Conservation (phyloP, 2,113 vertebrate species). For the Bambusicola thoracicus region DNA sequence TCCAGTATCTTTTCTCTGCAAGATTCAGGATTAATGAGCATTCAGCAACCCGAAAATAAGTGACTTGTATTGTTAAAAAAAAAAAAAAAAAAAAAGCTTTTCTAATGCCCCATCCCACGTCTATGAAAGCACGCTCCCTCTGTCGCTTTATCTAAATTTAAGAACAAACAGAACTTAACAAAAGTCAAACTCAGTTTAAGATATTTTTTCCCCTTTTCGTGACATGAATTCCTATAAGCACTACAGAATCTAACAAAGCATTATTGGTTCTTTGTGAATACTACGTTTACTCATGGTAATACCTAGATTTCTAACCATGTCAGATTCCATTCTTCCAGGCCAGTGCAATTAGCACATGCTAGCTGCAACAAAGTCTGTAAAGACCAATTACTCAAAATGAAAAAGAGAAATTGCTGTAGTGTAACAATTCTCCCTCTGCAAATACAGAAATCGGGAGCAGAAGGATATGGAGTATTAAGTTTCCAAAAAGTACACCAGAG, state of each 20-base stretch:
- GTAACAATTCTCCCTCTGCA: neutral
- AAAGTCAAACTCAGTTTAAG: neutral
- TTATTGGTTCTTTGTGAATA: neutral
- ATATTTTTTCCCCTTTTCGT: neutral
- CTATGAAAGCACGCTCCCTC: neutral
- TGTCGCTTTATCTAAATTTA: neutral
- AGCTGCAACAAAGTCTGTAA: neutral
- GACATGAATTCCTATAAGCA: neutral
- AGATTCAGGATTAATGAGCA: neutral
- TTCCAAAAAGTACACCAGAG: neutral
- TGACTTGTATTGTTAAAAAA: neutral
- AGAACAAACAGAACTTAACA: neutral
- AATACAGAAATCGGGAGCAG: neutral
- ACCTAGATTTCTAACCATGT: neutral
- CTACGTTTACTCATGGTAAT: neutral
- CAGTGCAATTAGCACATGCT: neutral
- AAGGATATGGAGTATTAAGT: neutral
- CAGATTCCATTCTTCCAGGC: neutral
- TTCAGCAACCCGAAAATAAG: neutral
- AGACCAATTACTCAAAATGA: neutral
- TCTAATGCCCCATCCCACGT: neutral
- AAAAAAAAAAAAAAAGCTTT: neutral
- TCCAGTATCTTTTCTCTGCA: neutral
- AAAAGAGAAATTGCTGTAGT: accelerated
- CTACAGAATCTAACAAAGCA: slow-evolving; percentile 22